Evolutionary conservation across 2,113 vertebrate genomes (phyloP).

Genomic region (Alaudala cheleensis): DNA sequence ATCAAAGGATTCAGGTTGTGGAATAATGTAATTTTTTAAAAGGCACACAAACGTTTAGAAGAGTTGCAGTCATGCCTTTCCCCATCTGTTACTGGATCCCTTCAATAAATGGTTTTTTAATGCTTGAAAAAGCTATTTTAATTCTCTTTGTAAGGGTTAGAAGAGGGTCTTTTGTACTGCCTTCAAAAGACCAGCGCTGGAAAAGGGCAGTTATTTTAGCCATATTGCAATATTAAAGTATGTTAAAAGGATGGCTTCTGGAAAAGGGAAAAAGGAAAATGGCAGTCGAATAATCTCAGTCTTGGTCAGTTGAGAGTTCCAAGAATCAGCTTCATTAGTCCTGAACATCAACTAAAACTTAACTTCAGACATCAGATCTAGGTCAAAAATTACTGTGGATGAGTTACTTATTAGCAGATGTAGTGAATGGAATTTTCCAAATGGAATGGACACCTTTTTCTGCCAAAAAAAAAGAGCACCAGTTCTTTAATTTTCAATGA

Average conservation of each 20-base stretch:
- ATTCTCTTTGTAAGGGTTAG: neutral
- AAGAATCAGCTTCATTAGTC: neutral
- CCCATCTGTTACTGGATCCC: neutral
- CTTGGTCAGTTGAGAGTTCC: neutral
- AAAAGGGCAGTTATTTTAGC: conserved; percentile 16
- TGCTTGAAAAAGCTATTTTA: neutral
- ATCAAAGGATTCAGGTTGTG: neutral
- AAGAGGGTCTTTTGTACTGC: neutral
- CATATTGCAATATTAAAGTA: neutral
- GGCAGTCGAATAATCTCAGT: neutral
- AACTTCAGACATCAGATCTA: conserved; percentile 28
- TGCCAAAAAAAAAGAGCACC: neutral
- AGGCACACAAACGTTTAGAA: neutral
- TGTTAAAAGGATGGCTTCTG: neutral
- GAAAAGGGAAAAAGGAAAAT: neutral
- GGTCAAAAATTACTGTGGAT: neutral
- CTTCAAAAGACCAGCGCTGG: neutral
- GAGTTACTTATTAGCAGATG: neutral
- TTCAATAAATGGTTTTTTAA: neutral
- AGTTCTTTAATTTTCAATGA: neutral
- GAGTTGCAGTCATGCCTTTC: neutral
- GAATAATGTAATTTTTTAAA: neutral
- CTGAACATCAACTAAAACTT: neutral
- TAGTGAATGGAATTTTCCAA: neutral
- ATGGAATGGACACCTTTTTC: neutral